Percentiles rank a stretch among this genome's conserved stretches.
Evolutionary conservation across 2,888 invertebrate species (phyloP).

Genomic region (Rhagium mordax): DNA sequence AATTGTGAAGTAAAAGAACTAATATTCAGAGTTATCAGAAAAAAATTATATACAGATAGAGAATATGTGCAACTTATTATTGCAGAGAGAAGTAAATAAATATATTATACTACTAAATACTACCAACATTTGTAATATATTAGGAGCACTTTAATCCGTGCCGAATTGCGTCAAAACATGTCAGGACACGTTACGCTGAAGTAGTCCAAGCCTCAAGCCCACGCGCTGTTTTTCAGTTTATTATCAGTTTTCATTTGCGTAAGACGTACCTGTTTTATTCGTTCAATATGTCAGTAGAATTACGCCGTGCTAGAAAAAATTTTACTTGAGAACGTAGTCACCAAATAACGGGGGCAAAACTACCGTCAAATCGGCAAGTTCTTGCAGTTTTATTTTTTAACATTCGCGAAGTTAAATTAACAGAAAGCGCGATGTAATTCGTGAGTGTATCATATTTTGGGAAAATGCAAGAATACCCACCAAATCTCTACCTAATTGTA

Average conservation of each 20-base stretch:
- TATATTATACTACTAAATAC: no score
- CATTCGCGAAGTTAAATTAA: conserved; percentile 5
- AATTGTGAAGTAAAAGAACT: no score
- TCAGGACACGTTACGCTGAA: not conserved
- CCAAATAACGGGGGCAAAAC: not conserved
- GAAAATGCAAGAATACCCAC: not conserved
- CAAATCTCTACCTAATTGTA: not conserved
- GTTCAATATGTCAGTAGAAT: not conserved
- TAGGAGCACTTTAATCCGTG: no score
- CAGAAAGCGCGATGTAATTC: not conserved
- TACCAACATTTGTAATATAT: no score
- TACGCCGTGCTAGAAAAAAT: not conserved
- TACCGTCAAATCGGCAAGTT: no score
- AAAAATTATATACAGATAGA: no score
- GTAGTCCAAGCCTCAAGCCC: not conserved
- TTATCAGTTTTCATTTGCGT: not conserved
- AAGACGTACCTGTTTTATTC: not conserved
- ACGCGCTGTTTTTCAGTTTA: not conserved
- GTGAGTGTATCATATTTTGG: not conserved
- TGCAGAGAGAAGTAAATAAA: no score
- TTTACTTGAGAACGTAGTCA: not conserved
- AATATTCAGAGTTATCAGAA: no score
- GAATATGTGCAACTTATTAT: no score
- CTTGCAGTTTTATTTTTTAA: conserved; percentile 3
- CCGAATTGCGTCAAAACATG: no score